phyloP scores from a whole-genome alignment of 2,113 vertebrate genomes.

The Candoia aspera region DNA sequence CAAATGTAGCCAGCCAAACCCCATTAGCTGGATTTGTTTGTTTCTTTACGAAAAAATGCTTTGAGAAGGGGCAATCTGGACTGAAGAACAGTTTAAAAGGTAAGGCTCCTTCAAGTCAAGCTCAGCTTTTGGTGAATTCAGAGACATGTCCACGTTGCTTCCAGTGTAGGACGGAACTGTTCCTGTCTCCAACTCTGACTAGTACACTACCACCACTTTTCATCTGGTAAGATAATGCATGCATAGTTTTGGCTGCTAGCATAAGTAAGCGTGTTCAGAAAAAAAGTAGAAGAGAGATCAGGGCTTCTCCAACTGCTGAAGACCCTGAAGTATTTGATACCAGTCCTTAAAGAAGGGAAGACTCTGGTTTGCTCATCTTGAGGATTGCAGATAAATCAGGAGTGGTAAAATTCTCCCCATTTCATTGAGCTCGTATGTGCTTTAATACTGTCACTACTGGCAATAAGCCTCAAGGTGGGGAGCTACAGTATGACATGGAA shows the following conservation, averaged over 20 bases:
- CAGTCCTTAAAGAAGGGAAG: background rate
- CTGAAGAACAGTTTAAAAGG: background rate
- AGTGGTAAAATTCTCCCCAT: conserved; percentile 3
- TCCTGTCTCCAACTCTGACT: background rate
- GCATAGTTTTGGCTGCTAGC: background rate
- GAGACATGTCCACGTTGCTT: background rate
- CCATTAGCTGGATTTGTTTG: background rate
- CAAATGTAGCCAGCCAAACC: background rate
- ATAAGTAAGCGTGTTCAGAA: background rate
- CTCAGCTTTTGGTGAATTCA: background rate
- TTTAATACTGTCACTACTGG: background rate
- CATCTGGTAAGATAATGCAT: background rate
- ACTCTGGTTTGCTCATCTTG: background rate
- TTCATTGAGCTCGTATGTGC: background rate
- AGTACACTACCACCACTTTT: background rate
- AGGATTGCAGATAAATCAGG: background rate
- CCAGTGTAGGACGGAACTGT: background rate
- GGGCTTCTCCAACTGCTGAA: background rate
- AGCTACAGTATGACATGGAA: too few species aligned
- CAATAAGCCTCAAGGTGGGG: background rate
- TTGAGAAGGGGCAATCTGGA: background rate
- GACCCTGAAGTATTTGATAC: background rate
- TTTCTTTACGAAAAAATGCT: background rate
- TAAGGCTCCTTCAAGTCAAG: background rate
- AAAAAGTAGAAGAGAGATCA: background rate